These are phyloP conservation scores for Leptopilina boulardi DNA, from an alignment of 1,140 invertebrate species.

Conservation along the genomic window DNA sequence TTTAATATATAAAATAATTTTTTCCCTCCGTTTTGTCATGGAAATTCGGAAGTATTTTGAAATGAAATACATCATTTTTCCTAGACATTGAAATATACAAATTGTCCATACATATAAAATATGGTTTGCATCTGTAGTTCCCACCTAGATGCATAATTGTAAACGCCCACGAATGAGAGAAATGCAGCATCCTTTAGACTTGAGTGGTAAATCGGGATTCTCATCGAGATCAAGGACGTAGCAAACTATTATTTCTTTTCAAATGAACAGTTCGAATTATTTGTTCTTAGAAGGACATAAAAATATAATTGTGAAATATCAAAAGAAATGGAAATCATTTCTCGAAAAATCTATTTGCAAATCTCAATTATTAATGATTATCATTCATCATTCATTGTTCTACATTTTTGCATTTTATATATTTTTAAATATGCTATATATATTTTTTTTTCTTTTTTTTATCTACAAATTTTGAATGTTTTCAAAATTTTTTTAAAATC, in stretches of 20 bases:
- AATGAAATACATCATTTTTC: not conserved
- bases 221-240: constrained; percentile 19
- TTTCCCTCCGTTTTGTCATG: not conserved
- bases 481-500: too few relatives aligned
- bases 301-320: not conserved
- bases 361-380: too few relatives aligned
- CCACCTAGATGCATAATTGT: constrained; percentile 10
- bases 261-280: constrained; percentile 4
- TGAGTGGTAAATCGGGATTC: constrained; percentile 21
- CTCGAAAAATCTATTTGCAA: not conserved
- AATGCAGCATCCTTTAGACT: constrained; percentile 22
- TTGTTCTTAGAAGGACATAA: constrained; percentile 2
- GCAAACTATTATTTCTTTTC: constrained; percentile 8
- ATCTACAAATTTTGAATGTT: too few relatives aligned
- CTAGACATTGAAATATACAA: constrained; percentile 24
- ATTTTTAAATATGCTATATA: too few relatives aligned
- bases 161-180: constrained; percentile 14
- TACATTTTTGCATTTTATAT: too few relatives aligned
- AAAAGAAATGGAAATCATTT: not conserved
- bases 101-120: not conserved
- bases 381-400: too few relatives aligned
- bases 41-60: not conserved
- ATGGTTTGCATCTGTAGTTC: not conserved
- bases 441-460: too few relatives aligned
- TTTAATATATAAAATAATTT: not conserved